These are phyloP conservation scores for Drosophila athabasca DNA, from an alignment of 1,140 invertebrate species.

Conservation along the genomic window DNA sequence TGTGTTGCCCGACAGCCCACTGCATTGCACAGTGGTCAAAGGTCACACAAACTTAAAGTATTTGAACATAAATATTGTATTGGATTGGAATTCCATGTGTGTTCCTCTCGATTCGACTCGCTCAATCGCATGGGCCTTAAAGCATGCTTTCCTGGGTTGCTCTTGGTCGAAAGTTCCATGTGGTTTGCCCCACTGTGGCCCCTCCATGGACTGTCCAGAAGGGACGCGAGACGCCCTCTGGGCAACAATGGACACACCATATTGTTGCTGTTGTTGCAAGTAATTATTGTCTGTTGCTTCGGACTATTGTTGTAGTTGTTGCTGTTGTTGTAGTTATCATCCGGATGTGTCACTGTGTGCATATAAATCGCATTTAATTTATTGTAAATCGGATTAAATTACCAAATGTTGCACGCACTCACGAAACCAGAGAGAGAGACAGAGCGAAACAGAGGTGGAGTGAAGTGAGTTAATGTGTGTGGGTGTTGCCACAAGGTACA, in stretches of 20 bases:
- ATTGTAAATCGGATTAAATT: conserved; percentile 83
- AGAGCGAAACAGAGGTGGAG: neutral
- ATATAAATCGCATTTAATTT: conserved; percentile 83
- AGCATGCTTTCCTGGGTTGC: too few relatives aligned
- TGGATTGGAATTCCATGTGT: too few relatives aligned
- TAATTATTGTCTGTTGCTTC: conserved; percentile 46
- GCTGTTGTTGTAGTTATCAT: conserved; percentile 72
- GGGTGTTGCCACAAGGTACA: neutral
- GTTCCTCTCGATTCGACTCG: too few relatives aligned
- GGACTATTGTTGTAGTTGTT: conserved; percentile 34
- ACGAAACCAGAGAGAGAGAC: conserved; percentile 13
- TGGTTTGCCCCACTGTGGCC: conserved; percentile 6
- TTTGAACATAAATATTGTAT: too few relatives aligned
- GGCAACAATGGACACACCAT: conserved; percentile 69
- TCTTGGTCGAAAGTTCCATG: too few relatives aligned
- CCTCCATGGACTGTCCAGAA: neutral
- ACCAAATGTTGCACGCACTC: conserved; percentile 79
- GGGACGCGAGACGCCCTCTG: conserved; percentile 8
- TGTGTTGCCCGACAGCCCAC: conserved; percentile 45
- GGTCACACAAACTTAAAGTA: too few relatives aligned
- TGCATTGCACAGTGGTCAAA: conserved; percentile 6
- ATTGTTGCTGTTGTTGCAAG: conserved; percentile 48
- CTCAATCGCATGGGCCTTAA: too few relatives aligned
- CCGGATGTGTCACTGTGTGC: conserved; percentile 81
- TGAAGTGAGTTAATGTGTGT: neutral